Percentiles rank a stretch among this genome's conserved stretches.
Conservation (phyloP, 2,888 invertebrate genomes). For the Nemapogon koenigi region DNA sequence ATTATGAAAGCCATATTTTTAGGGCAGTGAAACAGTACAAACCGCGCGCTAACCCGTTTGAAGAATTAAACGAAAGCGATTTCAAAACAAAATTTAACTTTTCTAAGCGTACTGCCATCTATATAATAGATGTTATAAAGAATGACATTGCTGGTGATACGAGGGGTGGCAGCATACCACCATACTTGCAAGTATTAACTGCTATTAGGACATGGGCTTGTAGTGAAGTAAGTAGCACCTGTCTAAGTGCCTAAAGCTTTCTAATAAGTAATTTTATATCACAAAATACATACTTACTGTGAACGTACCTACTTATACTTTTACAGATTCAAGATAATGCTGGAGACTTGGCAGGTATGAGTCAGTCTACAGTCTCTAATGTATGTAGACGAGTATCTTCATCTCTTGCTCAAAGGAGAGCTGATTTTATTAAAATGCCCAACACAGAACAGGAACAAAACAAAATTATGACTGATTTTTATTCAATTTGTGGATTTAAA, state of each 20-base stretch:
- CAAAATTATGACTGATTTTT: conserved; percentile 1
- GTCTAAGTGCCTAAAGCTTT: neutral
- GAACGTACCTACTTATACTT: neutral
- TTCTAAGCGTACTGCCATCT: too few relatives aligned
- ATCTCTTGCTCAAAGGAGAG: neutral
- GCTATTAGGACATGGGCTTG: conserved; percentile 6
- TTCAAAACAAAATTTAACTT: too few relatives aligned
- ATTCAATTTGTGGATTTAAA: conserved; percentile 2
- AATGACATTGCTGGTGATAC: neutral
- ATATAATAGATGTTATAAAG: too few relatives aligned
- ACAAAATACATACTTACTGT: too few relatives aligned
- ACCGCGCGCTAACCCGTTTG: too few relatives aligned
- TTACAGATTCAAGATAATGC: conserved; percentile 11
- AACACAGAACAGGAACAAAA: neutral
- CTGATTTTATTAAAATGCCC: conserved; percentile 5
- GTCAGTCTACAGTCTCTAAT: conserved; percentile 4
- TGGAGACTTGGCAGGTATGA: conserved; percentile 9
- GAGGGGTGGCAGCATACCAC: conserved; percentile 3
- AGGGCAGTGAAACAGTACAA: too few relatives aligned
- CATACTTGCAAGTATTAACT: conserved; percentile 4
- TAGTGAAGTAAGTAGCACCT: conserved; percentile 1
- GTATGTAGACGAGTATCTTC: conserved; percentile 2
- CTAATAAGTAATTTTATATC: neutral
- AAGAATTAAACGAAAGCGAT: too few relatives aligned
- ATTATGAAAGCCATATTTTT: too few relatives aligned